phyloP scores from a whole-genome alignment of 23 tunicate genomes.

The Oikopleura albicans region DNA sequence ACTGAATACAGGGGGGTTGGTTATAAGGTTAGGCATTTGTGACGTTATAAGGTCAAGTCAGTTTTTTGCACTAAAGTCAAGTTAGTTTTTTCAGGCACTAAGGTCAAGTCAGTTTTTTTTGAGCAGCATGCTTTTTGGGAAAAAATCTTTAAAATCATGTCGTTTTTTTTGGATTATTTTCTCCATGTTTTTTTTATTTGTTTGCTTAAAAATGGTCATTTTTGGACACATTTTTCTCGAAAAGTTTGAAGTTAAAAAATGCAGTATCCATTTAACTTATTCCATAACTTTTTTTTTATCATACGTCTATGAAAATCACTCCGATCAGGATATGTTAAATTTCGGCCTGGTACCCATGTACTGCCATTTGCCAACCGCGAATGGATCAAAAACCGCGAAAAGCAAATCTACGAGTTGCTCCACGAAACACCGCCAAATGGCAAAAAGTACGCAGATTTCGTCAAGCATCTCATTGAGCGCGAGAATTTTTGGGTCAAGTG shows the following conservation, averaged over 20 bases:
- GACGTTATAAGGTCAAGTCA: too few species aligned
- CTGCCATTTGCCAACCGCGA: slow-evolving; percentile 37
- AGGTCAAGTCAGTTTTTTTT: too few species aligned
- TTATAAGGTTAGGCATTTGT: not conserved
- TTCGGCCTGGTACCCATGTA: slow-evolving; percentile 24
- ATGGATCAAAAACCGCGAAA: slow-evolving; percentile 42
- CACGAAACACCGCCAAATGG: slow-evolving; percentile 95
- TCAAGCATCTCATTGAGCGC: slow-evolving; percentile 64
- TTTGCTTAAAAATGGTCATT: too few species aligned
- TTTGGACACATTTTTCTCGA: too few species aligned
- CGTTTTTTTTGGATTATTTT: not conserved
- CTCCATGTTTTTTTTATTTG: not conserved
- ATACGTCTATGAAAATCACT: too few species aligned
- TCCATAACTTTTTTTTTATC: too few species aligned
- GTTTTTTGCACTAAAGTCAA: too few species aligned
- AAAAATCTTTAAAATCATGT: not conserved
- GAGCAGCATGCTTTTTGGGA: too few species aligned
- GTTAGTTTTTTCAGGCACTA: too few species aligned
- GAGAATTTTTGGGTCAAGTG: slow-evolving; percentile 84
- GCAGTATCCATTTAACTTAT: too few species aligned
- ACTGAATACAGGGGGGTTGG: too few species aligned
- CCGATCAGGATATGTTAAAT: slow-evolving; percentile 15
- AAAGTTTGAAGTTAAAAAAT: too few species aligned
- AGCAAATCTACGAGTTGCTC: slow-evolving; percentile 39
- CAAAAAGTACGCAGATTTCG: slow-evolving; percentile 45